Evolutionary conservation across 1,140 invertebrate species (phyloP).

Genomic region (Brachionus koreanus): DNA sequence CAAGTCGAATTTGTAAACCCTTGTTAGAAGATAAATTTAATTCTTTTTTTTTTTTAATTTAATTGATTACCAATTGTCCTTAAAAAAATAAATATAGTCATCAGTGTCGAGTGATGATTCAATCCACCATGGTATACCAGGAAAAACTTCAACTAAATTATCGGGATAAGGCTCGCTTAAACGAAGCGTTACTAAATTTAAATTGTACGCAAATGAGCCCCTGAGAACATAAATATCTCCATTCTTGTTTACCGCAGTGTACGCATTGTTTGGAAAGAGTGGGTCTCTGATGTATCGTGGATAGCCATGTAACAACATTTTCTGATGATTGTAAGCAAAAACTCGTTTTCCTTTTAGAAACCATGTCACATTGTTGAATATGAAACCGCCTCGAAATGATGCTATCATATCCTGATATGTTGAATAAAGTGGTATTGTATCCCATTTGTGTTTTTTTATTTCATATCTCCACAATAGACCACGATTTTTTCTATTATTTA

Average conservation of each 20-base stretch:
- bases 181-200: background rate
- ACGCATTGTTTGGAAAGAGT: background rate
- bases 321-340: background rate
- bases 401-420: conserved; percentile 10
- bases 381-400: background rate
- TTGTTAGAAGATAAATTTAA: background rate
- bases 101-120: background rate
- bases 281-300: background rate
- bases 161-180: background rate
- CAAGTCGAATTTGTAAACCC: conserved; percentile 6
- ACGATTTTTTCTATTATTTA: background rate
- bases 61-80: background rate
- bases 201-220: background rate
- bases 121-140: conserved; percentile 9
- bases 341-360: conserved; percentile 3
- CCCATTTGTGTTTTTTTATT: background rate
- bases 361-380: background rate
- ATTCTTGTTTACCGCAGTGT: background rate
- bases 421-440: background rate
- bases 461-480: conserved; percentile 22
- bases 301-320: background rate
- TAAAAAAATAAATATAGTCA: conserved; percentile 5
- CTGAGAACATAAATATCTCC: background rate
- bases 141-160: background rate
- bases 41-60: background rate